Percentiles rank a stretch among this genome's conserved stretches.
phyloP scores from a whole-genome alignment of 1,140 invertebrate genomes.

The Wiebesia pumilae region DNA sequence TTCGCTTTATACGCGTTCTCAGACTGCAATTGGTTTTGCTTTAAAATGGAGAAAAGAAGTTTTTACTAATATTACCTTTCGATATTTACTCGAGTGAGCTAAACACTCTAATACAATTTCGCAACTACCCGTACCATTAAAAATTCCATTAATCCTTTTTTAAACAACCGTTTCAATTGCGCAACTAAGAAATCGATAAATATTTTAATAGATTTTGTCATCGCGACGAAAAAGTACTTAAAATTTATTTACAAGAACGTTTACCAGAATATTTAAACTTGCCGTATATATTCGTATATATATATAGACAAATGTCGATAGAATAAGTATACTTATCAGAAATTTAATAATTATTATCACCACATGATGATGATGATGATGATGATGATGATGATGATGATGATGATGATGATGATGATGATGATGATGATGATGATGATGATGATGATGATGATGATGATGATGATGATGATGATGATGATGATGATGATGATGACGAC shows the following conservation, averaged over 20 bases:
- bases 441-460: no score
- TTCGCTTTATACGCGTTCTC: neutral
- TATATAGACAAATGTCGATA: no score
- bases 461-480: no score
- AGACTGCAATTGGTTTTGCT: slow-evolving; percentile 25
- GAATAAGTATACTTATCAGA: no score
- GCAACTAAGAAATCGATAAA: neutral
- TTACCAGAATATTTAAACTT: no score
- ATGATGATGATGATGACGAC: no score
- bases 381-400: no score
- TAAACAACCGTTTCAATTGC: neutral
- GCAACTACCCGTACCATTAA: slow-evolving; percentile 17
- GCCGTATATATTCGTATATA: neutral
- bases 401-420: no score
- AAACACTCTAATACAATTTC: slow-evolving; percentile 36
- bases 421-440: no score
- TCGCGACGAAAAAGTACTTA: neutral
- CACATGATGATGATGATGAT: no score
- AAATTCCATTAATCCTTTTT: slow-evolving; percentile 30
- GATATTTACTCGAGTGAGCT: slow-evolving; percentile 20
- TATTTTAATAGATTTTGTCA: neutral
- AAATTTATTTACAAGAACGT: neutral
- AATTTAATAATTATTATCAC: no score
- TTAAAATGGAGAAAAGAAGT: slow-evolving; percentile 18
- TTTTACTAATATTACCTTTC: slow-evolving; percentile 1